phyloP scores from a whole-genome alignment of 2,797 vertebrate species.

The Ataeniobius toweri region DNA sequence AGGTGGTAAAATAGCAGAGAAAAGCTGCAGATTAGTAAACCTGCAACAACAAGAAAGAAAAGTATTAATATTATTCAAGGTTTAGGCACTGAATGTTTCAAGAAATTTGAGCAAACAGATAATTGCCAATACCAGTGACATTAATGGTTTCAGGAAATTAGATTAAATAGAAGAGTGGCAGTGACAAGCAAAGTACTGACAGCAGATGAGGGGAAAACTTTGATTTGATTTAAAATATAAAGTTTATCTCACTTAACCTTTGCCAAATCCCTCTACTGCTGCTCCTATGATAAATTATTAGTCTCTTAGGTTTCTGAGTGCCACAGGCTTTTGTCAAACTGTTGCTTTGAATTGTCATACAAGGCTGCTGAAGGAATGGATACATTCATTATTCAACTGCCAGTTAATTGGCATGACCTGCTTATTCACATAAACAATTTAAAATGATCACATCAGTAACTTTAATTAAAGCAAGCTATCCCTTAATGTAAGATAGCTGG shows the following conservation, averaged over 20 bases:
- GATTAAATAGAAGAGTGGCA: neutral
- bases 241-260: neutral
- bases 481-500: neutral
- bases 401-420: neutral
- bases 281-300: neutral
- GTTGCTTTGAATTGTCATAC: neutral
- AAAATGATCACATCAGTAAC: neutral
- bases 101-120: neutral
- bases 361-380: neutral
- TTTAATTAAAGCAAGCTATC: neutral
- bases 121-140: neutral
- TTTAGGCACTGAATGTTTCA: neutral
- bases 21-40: neutral
- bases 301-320: neutral
- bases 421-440: neutral
- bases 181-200: neutral
- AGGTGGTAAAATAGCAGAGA: neutral
- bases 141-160: neutral
- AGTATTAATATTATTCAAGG: slow-evolving; percentile 6
- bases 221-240: neutral
- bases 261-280: neutral
- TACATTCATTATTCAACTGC: neutral
- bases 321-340: neutral
- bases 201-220: neutral
- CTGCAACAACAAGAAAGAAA: neutral